Evolutionary conservation across 1,140 invertebrate species (phyloP), one percentile per base, ranked within the genome.

Genomic region (Aphis gossypii): DNA sequence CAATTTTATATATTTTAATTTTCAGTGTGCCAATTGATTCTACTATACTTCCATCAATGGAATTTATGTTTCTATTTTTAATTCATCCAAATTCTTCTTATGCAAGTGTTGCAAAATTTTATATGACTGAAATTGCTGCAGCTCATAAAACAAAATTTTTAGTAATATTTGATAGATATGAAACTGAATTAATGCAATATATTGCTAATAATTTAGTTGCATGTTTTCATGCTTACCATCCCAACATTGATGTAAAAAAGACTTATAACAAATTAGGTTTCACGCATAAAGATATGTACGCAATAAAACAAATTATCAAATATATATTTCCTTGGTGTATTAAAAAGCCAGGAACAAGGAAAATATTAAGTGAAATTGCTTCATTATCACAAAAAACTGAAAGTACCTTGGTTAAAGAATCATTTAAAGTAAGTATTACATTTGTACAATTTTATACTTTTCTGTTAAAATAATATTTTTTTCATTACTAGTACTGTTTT

Each of bases 101-200:
- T 41, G 44, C 60, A 38, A 88, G n/a, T n/a, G 30, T 94, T 25
- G 94, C 90, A 51, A 94, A 94, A 51, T 83, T 94, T 56, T 94
- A 94, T 93, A 84, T 94, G 41, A 94, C 93, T 56, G 94, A 94
- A 93, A 94, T 94, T 23, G 94, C 94, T 30, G 84, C 93, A 46
- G 94, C 94, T 35, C 94, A 94, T 83, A 94, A 94, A 84, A 87
- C 93, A 46, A 94, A 90, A 48, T 88, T 94, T 46, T 87, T 93
- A 76, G 93, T 94, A 54, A 60, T 94, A 30, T 94, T 94, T 93
- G 92, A 93, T 93, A 94, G 94, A 14, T 94, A 94, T 93, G 94
- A 94, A 90, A 94, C 93, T 91, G 94, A 94, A 92, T 87, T 94
- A 4, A 94, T 89, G 90, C 93, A 94, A 60, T 94, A 94, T 54